These are phyloP conservation scores for Hecatera dysodea DNA, from an alignment of 2,888 invertebrate genomes.

Conservation along the genomic window DNA sequence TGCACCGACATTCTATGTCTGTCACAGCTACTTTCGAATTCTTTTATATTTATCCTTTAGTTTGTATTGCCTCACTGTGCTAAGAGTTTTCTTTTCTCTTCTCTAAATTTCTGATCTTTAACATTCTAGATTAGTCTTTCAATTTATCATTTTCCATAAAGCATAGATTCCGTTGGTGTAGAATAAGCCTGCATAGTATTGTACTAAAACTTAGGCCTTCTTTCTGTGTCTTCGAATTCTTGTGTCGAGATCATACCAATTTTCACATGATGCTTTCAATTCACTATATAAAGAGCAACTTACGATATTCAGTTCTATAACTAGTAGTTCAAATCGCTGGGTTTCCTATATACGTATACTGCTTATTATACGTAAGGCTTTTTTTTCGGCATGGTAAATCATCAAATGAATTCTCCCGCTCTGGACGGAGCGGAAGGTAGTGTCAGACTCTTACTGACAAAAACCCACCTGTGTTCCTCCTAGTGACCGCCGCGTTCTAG, in stretches of 20 bases:
- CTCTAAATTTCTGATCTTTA: neutral
- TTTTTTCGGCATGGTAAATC: no score
- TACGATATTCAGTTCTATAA: neutral
- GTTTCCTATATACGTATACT: no score
- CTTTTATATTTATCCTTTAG: neutral
- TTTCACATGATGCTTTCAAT: neutral
- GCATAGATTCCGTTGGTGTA: neutral
- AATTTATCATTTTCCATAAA: neutral
- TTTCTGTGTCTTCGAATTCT: neutral
- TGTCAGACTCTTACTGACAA: no score
- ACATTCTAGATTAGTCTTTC: neutral
- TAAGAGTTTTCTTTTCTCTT: neutral
- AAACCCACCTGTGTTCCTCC: no score
- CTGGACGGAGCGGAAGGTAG: no score
- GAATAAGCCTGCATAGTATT: neutral
- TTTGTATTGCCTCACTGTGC: neutral
- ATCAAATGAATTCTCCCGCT: no score
- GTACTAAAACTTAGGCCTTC: neutral
- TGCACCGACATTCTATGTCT: neutral
- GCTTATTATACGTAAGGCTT: no score
- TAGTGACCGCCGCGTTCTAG: no score
- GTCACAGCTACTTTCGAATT: neutral
- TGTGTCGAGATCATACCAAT: neutral
- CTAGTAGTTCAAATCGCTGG: neutral
- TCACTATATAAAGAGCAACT: neutral